These are phyloP conservation scores for Nemoura dubitans DNA, from an alignment of 2,888 invertebrate species.

Conservation along the genomic window DNA sequence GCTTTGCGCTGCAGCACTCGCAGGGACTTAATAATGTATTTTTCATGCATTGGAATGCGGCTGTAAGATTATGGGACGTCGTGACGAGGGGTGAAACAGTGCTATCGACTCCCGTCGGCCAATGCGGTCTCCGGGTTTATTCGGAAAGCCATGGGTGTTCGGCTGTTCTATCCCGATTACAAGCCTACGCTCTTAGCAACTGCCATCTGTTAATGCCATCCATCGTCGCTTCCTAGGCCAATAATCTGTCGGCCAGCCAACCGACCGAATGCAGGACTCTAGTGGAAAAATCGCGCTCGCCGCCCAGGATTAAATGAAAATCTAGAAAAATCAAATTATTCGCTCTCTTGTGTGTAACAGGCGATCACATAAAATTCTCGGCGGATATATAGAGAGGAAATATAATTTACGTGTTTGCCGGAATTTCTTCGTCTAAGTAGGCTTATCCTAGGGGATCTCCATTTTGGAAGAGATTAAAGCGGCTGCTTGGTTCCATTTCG, in stretches of 20 bases:
- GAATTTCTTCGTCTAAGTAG: neutral
- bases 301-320: conserved; percentile 5
- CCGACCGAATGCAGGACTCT: neutral
- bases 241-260: conserved; percentile 12
- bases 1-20: too few relatives aligned
- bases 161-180: conserved; percentile 42
- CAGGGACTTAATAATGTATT: neutral
- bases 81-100: neutral
- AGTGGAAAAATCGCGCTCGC: neutral
- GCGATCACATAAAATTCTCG: neutral
- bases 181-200: conserved; percentile 48
- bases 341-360: neutral
- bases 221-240: neutral
- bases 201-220: conserved; percentile 47
- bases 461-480: neutral
- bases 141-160: neutral
- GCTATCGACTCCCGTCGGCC: neutral
- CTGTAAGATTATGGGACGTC: neutral
- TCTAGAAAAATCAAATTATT: conserved; percentile 12
- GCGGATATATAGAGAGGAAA: neutral
- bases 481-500: neutral
- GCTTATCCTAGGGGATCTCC: neutral
- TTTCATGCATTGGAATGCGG: neutral
- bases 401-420: neutral
- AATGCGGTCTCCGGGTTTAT: conserved; percentile 14